A percentile compares a stretch with the other conserved stretches of the same genome.
phyloP scores from a whole-genome alignment of 2,113 vertebrate species.

The Falcunculus frontatus region DNA sequence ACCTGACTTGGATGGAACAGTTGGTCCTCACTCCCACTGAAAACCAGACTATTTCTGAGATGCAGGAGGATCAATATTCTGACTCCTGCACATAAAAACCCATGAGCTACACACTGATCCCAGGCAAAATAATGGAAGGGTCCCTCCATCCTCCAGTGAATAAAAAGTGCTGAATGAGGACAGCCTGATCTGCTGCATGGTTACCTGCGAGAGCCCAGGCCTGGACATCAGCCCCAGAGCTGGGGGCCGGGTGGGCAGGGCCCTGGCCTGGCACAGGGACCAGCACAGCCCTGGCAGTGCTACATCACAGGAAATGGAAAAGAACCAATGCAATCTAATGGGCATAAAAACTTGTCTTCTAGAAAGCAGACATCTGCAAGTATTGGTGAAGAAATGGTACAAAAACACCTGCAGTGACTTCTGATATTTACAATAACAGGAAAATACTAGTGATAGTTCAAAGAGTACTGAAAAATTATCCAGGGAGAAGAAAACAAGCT shows the following conservation, averaged over 20 bases:
- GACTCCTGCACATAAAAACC: not conserved
- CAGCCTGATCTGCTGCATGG: accelerated
- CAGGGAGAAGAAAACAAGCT: not conserved
- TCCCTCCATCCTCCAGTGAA: not conserved
- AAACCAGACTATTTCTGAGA: not conserved
- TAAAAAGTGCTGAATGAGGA: not conserved
- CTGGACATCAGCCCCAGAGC: not conserved
- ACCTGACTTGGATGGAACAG: not conserved
- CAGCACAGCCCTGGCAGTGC: not conserved
- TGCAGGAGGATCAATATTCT: not conserved
- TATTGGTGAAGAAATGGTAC: not conserved
- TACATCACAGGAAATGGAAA: not conserved
- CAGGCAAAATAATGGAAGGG: not conserved
- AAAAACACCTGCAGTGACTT: not conserved
- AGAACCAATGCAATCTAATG: not conserved
- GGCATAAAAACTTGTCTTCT: not conserved
- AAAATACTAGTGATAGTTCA: not conserved
- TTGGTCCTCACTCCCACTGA: not conserved
- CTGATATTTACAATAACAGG: not conserved
- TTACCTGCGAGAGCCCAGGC: not conserved
- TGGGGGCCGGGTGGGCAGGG: accelerated
- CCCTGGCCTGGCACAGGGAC: not conserved
- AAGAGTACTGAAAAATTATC: not conserved
- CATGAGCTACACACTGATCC: not conserved
- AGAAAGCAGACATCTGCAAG: not conserved